These are phyloP conservation scores for Neoitamus cyanurus DNA, from an alignment of 2,888 invertebrate species.

Conservation along the genomic window DNA sequence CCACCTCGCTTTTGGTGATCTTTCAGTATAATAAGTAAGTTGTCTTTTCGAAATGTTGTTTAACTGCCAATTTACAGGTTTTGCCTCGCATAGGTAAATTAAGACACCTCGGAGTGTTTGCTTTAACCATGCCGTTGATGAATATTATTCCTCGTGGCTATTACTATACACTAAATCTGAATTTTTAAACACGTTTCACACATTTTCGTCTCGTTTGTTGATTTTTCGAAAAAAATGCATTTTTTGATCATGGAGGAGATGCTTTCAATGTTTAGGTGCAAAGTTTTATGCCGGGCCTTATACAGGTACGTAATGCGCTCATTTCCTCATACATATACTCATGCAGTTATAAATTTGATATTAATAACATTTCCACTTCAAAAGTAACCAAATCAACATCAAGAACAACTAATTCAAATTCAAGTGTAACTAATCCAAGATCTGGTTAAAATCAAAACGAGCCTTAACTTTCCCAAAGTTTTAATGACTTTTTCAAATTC, in stretches of 20 bases:
- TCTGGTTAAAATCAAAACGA: no score
- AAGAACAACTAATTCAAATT: no score
- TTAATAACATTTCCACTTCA: no score
- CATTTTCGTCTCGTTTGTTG: constrained; percentile 4
- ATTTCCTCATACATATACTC: no score
- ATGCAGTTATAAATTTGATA: no score
- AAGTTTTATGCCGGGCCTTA: not conserved
- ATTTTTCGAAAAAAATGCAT: not conserved
- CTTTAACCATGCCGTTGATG: not conserved
- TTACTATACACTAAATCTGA: constrained; percentile 10
- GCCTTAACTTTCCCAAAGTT: no score
- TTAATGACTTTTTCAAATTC: no score
- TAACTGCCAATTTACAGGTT: constrained; percentile 28
- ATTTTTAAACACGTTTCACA: constrained; percentile 28
- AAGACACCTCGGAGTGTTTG: not conserved
- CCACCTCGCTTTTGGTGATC: not conserved
- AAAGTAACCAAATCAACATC: no score
- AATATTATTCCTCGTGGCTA: not conserved
- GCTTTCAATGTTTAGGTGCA: no score
- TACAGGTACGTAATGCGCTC: not conserved
- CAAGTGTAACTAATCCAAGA: no score
- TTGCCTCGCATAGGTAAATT: constrained; percentile 16
- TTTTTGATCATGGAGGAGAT: not conserved
- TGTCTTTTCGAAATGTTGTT: constrained; percentile 30
- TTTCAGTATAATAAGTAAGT: constrained; percentile 9